Evolutionary conservation across 30 jellyfish, hydroid and myxozoan species (phyloP).

Genomic region (Phacellophora camtschatica): DNA sequence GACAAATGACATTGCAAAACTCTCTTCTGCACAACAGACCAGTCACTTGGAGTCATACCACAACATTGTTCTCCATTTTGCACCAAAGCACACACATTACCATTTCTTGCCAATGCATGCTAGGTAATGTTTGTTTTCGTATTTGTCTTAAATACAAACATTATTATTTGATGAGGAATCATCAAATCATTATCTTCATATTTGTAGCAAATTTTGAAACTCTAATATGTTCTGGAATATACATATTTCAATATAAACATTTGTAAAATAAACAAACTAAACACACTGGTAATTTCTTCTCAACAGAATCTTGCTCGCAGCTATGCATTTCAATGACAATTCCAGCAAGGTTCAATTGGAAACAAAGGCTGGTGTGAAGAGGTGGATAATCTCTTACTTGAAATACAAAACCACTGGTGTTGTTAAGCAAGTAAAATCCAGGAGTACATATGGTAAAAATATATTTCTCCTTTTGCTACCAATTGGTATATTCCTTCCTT

Average conservation of each 20-base stretch:
- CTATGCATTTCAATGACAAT: slow-evolving; percentile 18
- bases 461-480: no score
- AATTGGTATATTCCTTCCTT: no score
- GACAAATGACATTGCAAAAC: slow-evolving; percentile 1
- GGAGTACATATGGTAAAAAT: slow-evolving; percentile 15
- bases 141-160: neutral
- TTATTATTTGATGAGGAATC: no score
- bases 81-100: slow-evolving; percentile 28
- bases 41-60: slow-evolving; percentile 18
- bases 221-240: neutral
- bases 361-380: slow-evolving; percentile 9
- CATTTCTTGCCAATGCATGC: slow-evolving; percentile 4
- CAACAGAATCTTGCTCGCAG: slow-evolving; percentile 7
- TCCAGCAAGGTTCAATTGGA: neutral
- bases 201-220: no score
- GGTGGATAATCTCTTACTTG: slow-evolving; percentile 9
- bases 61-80: slow-evolving; percentile 14
- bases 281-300: neutral
- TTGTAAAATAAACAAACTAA: neutral
- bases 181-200: no score
- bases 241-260: neutral
- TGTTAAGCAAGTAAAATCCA: neutral
- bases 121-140: neutral
- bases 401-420: slow-evolving; percentile 10
- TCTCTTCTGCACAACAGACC: slow-evolving; percentile 8